Conservation (phyloP, 2,113 vertebrate species). For the Solenodon paradoxus region DNA sequence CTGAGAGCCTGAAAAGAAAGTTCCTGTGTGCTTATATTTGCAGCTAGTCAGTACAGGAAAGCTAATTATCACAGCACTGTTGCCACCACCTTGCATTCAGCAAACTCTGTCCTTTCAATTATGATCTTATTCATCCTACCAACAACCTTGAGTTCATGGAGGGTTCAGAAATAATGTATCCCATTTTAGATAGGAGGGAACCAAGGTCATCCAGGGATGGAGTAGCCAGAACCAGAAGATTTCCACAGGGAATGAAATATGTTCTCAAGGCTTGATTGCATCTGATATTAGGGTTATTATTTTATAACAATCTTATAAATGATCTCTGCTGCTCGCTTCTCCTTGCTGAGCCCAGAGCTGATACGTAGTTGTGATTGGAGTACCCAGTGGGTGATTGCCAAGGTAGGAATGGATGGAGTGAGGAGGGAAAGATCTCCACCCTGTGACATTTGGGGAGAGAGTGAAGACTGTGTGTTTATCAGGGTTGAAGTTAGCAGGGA, state of each 20-base stretch:
- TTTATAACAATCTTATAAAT: neutral
- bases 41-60: conserved; percentile 22
- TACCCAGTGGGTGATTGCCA: neutral
- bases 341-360: neutral
- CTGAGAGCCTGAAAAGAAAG: conserved; percentile 47
- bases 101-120: neutral
- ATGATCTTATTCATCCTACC: neutral
- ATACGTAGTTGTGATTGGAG: neutral
- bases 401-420: neutral
- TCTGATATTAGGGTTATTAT: neutral
- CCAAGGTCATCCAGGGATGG: neutral
- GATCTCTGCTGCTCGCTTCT: neutral
- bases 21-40: neutral
- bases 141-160: neutral
- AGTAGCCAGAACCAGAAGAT: neutral
- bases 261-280: neutral
- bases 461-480: neutral
- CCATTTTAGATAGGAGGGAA: neutral
- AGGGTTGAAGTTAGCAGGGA: neutral
- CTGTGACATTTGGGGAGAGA: neutral
- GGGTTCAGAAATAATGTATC: neutral
- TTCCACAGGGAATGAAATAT: neutral
- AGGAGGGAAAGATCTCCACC: neutral
- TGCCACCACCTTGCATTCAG: neutral
- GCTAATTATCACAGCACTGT: conserved; percentile 10